Evolutionary conservation across 2,888 invertebrate genomes (phyloP).

Genomic region (Rhagonycha fulva): DNA sequence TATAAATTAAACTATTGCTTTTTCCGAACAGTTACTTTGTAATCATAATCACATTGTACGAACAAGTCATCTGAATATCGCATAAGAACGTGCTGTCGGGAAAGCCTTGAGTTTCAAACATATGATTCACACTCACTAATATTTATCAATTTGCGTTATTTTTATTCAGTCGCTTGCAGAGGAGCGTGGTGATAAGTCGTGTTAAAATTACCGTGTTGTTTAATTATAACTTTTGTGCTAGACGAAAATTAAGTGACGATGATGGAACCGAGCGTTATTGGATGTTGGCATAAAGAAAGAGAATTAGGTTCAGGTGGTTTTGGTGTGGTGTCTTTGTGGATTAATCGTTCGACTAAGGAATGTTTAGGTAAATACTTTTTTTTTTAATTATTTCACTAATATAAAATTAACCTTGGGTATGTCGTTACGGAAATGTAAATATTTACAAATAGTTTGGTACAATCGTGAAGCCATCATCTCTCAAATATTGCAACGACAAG

Average conservation of each 20-base stretch:
- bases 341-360: constrained; percentile 60
- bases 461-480: too few relatives aligned
- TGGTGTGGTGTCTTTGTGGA: constrained; percentile 71
- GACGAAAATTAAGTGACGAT: neutral
- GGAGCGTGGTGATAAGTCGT: neutral
- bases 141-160: neutral
- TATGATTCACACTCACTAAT: neutral
- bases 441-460: neutral
- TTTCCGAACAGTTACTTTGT: too few relatives aligned
- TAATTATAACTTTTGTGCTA: neutral
- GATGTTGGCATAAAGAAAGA: constrained; percentile 62
- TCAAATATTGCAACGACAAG: too few relatives aligned
- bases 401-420: neutral
- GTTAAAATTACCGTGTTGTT: neutral
- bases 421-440: neutral
- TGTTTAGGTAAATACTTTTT: constrained; percentile 58
- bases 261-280: constrained; percentile 30
- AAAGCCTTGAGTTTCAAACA: neutral
- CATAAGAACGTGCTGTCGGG: neutral
- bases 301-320: constrained; percentile 72
- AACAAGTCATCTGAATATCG: neutral
- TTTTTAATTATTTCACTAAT: neutral
- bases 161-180: neutral
- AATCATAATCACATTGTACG: neutral
- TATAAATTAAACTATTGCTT: too few relatives aligned